These are phyloP conservation scores for Zaprionus taronus DNA, from an alignment of 1,140 invertebrate genomes.

Conservation along the genomic window DNA sequence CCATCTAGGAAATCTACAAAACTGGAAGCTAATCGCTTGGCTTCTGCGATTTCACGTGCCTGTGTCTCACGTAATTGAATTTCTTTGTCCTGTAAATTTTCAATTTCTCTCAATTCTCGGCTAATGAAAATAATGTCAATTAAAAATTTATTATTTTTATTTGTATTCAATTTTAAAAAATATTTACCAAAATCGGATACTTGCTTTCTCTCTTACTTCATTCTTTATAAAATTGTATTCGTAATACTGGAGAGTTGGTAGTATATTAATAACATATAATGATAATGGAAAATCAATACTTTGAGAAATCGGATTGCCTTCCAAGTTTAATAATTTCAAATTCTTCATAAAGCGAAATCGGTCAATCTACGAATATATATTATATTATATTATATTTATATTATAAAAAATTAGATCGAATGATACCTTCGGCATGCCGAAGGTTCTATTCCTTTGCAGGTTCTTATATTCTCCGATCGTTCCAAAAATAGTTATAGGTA, in stretches of 20 bases:
- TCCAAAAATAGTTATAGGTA: no score
- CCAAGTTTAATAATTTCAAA: slow-evolving; percentile 90
- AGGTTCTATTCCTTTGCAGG: no score
- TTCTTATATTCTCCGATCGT: no score
- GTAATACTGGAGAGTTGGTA: slow-evolving; percentile 91
- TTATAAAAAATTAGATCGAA: no score
- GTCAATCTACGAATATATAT: slow-evolving; percentile 86
- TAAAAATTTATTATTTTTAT: not conserved
- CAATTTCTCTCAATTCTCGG: slow-evolving; percentile 80
- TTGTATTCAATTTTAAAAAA: not conserved
- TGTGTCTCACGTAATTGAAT: slow-evolving; percentile 82
- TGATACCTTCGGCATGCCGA: no score
- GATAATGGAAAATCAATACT: slow-evolving; percentile 87
- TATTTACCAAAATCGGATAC: slow-evolving; percentile 85
- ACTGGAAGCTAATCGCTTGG: slow-evolving; percentile 85
- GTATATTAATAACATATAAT: slow-evolving; percentile 88
- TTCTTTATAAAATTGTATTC: slow-evolving; percentile 90
- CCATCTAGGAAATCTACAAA: slow-evolving; percentile 90
- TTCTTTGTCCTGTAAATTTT: slow-evolving; percentile 85
- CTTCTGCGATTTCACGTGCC: slow-evolving; percentile 80
- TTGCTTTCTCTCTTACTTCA: slow-evolving; percentile 86
- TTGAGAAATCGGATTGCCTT: slow-evolving; percentile 90
- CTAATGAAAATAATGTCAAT: slow-evolving; percentile 28
- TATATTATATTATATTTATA: no score
- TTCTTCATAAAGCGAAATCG: slow-evolving; percentile 90